phyloP scores from a whole-genome alignment of 2,113 vertebrate genomes.

The Delphinus delphis region DNA sequence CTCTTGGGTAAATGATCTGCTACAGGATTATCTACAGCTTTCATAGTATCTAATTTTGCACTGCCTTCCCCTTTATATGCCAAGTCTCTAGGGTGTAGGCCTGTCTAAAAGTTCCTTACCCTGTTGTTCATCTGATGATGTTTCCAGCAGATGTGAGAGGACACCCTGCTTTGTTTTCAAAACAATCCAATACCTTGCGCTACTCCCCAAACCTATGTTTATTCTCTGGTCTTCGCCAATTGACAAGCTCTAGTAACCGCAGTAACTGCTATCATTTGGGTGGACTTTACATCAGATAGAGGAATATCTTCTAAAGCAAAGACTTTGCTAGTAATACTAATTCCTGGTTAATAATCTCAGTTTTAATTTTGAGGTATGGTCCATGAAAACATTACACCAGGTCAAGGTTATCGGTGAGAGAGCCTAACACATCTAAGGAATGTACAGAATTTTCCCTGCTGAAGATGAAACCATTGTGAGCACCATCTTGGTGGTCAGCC shows the following conservation, averaged over 20 bases:
- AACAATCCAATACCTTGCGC: too few relatives aligned
- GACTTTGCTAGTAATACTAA: not conserved
- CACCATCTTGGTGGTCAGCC: not conserved
- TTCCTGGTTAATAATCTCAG: not conserved
- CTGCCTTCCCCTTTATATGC: too few relatives aligned
- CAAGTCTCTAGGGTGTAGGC: too few relatives aligned
- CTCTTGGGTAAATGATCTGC: too few relatives aligned
- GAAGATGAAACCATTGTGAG: not conserved
- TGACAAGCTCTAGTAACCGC: not conserved
- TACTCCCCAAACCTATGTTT: too few relatives aligned
- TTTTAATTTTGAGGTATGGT: accelerated
- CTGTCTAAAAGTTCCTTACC: too few relatives aligned
- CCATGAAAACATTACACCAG: accelerated
- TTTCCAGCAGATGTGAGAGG: too few relatives aligned
- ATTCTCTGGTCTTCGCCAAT: too few relatives aligned
- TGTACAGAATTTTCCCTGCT: not conserved
- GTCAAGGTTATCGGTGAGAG: accelerated
- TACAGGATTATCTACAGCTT: too few relatives aligned
- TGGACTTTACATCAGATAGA: not conserved
- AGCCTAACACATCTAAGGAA: not conserved
- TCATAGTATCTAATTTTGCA: too few relatives aligned
- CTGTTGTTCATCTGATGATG: too few relatives aligned
- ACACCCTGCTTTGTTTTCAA: too few relatives aligned
- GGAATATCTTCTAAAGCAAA: not conserved
- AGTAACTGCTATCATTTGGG: not conserved